Conservation (phyloP, 2,888 invertebrate species). For the Sarcophaga variegata region DNA sequence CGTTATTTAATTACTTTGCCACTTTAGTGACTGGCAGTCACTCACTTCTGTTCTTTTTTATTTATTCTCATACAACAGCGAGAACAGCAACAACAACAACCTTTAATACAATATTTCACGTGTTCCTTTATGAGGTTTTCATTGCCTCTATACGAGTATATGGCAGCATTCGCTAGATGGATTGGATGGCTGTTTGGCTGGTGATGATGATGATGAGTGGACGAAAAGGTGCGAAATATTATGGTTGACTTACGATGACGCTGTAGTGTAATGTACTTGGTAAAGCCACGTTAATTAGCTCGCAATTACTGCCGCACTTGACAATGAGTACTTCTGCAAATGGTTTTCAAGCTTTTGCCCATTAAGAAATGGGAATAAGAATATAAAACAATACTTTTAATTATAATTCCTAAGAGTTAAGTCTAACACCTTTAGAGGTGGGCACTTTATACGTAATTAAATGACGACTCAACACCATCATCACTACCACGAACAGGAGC, state of each 20-base stretch:
- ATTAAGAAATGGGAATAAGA: neutral
- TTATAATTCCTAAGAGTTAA: neutral
- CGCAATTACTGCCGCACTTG: constrained; percentile 67
- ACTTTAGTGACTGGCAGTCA: constrained; percentile 57
- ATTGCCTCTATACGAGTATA: constrained; percentile 2
- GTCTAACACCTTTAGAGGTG: neutral
- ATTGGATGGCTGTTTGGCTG: too few species aligned
- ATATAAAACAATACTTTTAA: neutral
- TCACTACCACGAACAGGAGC: neutral
- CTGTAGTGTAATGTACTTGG: constrained; percentile 3
- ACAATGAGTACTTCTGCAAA: constrained; percentile 51
- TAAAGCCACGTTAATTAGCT: constrained; percentile 62
- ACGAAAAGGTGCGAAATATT: constrained; percentile 69
- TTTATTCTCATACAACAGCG: neutral
- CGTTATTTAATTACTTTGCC: constrained; percentile 70
- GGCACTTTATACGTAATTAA: neutral
- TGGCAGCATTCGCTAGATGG: neutral
- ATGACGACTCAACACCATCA: neutral
- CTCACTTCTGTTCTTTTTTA: neutral
- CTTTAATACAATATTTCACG: neutral
- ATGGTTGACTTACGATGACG: constrained; percentile 62
- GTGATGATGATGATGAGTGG: constrained; percentile 52
- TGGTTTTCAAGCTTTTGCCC: neutral
- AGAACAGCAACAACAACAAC: too few species aligned
- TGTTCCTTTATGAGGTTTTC: constrained; percentile 19